Evolutionary conservation across 2,888 invertebrate genomes (phyloP), one percentile per base, ranked within the genome.

Genomic region (Bhutanitis thaidina): DNA sequence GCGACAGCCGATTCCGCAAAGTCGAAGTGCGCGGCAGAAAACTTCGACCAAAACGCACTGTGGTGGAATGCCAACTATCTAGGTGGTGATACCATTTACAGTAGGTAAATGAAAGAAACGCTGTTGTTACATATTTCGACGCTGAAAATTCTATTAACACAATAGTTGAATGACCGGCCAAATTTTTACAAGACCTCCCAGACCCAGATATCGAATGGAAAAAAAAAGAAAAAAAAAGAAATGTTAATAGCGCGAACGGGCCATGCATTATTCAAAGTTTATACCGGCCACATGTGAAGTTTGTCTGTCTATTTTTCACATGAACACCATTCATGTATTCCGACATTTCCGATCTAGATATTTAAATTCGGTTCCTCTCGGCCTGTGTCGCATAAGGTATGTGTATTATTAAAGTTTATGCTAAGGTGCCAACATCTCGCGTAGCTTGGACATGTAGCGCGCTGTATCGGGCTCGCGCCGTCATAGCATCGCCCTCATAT

Each of bases 121-220:
- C 7, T 34, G n/a, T 13, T 13, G 12, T 7, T n/a, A 34, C 4
- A n/a, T 4, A 30, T 34, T 34, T 34, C n/a, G 12, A 12, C 3
- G 8, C 30, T 30, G 34, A 34, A 34, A 34, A 34, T 12, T 34
- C 13, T 34, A n/a, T 7, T 10, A 20, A 32, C 10, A 25, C 37
- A 43, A 39, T 53, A 67, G 88, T 76, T 84, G 76, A 88, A 83
- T 56, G 88, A 77, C 85, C 87, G 80, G 61, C 82, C 78, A 79
- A 78, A 74, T 77, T 86, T 76, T 83, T 77, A 79, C 57, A 79
- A 62, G 69, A 74, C 72, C 76, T 63, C 68, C 72, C n/a, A n/a
- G n/a, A 77, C 80, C 81, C 74, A 82, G 76, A 78, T 84, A 72
- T 78, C 61, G 67, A 75, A 61, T 54, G 65, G 59, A 65, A 69